Evolutionary conservation across 2,113 vertebrate genomes (phyloP).

Genomic region (Todiramphus saurophagus): DNA sequence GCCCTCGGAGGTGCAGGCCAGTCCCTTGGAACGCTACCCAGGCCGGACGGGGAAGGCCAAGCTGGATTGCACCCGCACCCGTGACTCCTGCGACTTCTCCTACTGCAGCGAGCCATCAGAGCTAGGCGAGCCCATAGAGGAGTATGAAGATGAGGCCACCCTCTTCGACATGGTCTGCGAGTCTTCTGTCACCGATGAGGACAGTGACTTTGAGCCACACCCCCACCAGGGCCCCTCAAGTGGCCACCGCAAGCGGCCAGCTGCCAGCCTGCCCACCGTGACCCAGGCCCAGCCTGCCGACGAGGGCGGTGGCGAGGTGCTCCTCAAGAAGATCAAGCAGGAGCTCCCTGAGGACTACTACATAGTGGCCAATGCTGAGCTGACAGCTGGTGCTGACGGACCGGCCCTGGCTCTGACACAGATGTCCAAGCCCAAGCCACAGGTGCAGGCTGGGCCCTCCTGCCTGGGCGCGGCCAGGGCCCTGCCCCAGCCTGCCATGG

Average conservation of each 20-base stretch:
- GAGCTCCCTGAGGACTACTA: conserved; percentile 87
- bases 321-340: conserved; percentile 88
- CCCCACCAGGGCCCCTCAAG: conserved; percentile 46
- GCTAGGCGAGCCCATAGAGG: conserved; percentile 82
- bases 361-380: conserved; percentile 81
- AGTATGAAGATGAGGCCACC: conserved; percentile 83
- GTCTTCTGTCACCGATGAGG: conserved; percentile 88
- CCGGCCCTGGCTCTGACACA: conserved; percentile 75
- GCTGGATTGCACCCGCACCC: conserved; percentile 77
- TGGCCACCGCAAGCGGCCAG: conserved; percentile 41
- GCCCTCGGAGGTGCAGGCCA: conserved; percentile 77
- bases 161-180: conserved; percentile 88
- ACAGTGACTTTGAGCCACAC: conserved; percentile 83
- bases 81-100: conserved; percentile 86
- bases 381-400: conserved; percentile 70
- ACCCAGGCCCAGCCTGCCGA: conserved; percentile 68
- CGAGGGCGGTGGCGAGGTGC: conserved; percentile 67
- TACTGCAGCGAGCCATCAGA: conserved; percentile 87
- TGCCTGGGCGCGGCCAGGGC: conserved; percentile 65
- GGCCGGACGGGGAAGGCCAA: conserved; percentile 78
- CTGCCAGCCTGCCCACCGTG: conserved; percentile 17
- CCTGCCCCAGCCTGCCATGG: neutral
- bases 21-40: conserved; percentile 79
- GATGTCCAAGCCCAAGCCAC: conserved; percentile 77
- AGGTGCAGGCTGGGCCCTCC: conserved; percentile 64